A percentile compares a stretch with the other conserved stretches of the same genome.
These are phyloP conservation scores for Ophioderma brevispina DNA, from an alignment of 35 echinoderm and acorn worm species.

Conservation along the genomic window DNA sequence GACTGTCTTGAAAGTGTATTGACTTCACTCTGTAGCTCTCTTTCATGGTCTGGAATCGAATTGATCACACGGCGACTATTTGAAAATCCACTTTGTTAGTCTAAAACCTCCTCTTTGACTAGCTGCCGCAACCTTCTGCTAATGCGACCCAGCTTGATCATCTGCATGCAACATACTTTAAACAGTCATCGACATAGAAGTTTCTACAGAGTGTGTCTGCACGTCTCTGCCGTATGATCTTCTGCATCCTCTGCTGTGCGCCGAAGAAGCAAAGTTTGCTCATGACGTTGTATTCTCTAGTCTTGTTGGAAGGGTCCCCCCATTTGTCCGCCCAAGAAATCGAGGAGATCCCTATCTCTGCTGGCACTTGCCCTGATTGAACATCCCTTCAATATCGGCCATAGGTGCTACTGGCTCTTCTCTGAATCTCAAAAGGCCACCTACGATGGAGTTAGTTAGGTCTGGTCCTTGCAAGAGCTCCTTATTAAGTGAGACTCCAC, in stretches of 20 bases:
- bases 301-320: not conserved
- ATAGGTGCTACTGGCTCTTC: constrained; percentile 33
- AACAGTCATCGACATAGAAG: constrained; percentile 71
- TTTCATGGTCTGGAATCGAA: constrained; percentile 36
- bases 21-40: constrained; percentile 27
- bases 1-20: constrained; percentile 1
- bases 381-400: constrained; percentile 61
- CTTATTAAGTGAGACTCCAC: constrained; percentile 53
- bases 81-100: constrained; percentile 62
- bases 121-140: constrained; percentile 14
- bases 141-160: constrained; percentile 15
- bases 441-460: constrained; percentile 47
- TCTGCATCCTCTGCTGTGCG: constrained; percentile 54
- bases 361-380: constrained; percentile 41
- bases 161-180: constrained; percentile 46
- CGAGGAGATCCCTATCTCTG: constrained; percentile 10
- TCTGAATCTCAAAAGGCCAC: constrained; percentile 55
- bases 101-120: constrained; percentile 54
- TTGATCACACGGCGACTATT: constrained; percentile 26
- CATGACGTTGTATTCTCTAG: constrained; percentile 67
- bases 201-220: constrained; percentile 24
- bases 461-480: constrained; percentile 60
- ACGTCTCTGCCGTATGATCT: constrained; percentile 13
- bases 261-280: constrained; percentile 37
- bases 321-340: constrained; percentile 34